Base-by-base conservation (phyloP, 2,113 vertebrate species). In the Amia ocellicauda region DNA sequence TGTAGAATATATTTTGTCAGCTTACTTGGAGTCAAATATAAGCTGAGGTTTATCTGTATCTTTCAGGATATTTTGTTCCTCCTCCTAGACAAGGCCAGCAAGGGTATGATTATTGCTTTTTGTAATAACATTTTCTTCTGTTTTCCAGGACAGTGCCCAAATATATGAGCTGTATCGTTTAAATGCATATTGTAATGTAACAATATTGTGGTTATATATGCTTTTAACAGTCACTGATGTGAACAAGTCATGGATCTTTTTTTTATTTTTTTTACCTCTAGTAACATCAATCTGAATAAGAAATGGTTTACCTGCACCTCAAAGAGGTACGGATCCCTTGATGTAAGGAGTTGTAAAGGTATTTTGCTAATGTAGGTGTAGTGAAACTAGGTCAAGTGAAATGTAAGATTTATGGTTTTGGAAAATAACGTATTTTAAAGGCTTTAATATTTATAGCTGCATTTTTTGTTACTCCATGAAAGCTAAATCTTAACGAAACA, bases 231-330 rank as follows among this genome's bases (percentile, higher is more conserved):
- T 20, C 20, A 22, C 50, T 52, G 11, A 1, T 20, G 3, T 52
- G n/a, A 20, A 22, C 9, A 52, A 52, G 31, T 36, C 31, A 7
- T 36, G 11, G 10, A 36, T 36, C 11, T 7, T 36, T 36, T 36
- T 11, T 36, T 36, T 7, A 11, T 36, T 36, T 36, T 11, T 36
- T 36, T 36, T 11, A 52, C 3, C 11, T 20, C 50, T 10, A 52
- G 22, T 52, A 52, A 22, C 17, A 20, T 52, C 9, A 19, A 52
- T 52, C n/a, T 52, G 50, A 52, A 52, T 52, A 22, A 52, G 50
- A 52, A 52, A 52, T 52, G 22, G 50, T 52, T 52, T 52, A 20
- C 50, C 19, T 52, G 8, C 22, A 22, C n/a, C 19, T 19, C 50
- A 52, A 22, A 22, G 50, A 52, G 9, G 22, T 22, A 52, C 2